These are phyloP conservation scores for Eira barbara DNA, from an alignment of 2,113 vertebrate species.

Conservation along the genomic window DNA sequence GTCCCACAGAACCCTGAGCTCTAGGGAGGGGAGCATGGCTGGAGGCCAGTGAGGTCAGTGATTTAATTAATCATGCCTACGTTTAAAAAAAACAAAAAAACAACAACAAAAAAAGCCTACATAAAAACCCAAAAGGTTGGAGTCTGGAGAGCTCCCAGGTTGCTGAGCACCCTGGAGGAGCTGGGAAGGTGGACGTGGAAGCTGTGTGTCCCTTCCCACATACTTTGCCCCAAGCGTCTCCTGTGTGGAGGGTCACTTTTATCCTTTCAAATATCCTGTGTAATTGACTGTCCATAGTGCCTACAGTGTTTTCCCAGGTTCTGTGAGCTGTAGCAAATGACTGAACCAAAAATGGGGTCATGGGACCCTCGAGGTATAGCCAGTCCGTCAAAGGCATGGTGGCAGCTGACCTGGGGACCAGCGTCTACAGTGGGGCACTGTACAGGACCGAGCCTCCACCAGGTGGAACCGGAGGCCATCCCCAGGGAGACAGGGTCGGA, in stretches of 20 bases:
- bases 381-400: neutral
- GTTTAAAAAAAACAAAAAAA: too few relatives aligned
- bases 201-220: neutral
- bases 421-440: neutral
- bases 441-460: neutral
- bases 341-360: neutral
- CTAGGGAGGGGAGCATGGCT: neutral
- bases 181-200: neutral
- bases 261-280: neutral
- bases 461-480: neutral
- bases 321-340: neutral
- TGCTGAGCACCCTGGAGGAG: too few relatives aligned
- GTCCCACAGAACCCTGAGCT: neutral
- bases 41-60: neutral
- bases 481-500: neutral
- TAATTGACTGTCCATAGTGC: neutral
- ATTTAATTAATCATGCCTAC: neutral
- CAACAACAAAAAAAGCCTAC: too few relatives aligned
- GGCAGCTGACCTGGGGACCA: neutral
- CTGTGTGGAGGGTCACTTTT: neutral
- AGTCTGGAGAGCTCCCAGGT: neutral
- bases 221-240: neutral
- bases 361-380: neutral
- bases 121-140: rapidly evolving
- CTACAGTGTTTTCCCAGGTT: neutral